Evolutionary conservation across 2,797 vertebrate species (phyloP), one percentile per base, ranked within the genome.

Genomic region (Esox masquinongy): DNA sequence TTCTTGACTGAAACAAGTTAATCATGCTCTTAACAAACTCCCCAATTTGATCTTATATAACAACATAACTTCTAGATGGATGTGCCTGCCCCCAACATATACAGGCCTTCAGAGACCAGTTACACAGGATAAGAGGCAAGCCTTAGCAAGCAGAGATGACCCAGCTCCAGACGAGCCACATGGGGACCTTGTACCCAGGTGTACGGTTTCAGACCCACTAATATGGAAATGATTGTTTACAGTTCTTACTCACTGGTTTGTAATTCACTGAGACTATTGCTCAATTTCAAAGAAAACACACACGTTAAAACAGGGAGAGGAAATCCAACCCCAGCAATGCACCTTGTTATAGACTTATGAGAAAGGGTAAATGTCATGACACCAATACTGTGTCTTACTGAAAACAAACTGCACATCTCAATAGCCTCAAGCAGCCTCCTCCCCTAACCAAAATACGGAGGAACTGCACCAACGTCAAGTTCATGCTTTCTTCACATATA

Each of bases 81-180:
- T 68, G 47, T 16, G 43, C 31, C 24, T 51, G 49, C 22, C 39
- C 47, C 16, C 9, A 3, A 9, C 24, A 31, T 11, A 47, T 47
- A 47, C 43, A 11, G 75, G 63, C 66, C 17, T 16, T 77, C 63
- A 70, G 80, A 74, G 66, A 72, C 19, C 67, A 72, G 79, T 61
- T 75, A 26, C 75, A 79, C 53, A 70, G 79, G 79, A 76, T 50
- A 47, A 73, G 72, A 11, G 0, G 68, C 82, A 83, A 84, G 87
- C 49, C 76, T 81, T 78, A 67, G 72, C 86, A 84, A 36, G 77
- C 70, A 67, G 22, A 77, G 68, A 77, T 69, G 22, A 71, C 70
- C 69, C 68, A 67, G 61, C 26, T 39, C 77, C 56, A 74, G 84
- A 81, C 76, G 64, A 84, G 77, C 59, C 75, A 39, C 64, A 63